Evolutionary conservation across 1,140 invertebrate species (phyloP).

Genomic region (Parapsyche elsis): DNA sequence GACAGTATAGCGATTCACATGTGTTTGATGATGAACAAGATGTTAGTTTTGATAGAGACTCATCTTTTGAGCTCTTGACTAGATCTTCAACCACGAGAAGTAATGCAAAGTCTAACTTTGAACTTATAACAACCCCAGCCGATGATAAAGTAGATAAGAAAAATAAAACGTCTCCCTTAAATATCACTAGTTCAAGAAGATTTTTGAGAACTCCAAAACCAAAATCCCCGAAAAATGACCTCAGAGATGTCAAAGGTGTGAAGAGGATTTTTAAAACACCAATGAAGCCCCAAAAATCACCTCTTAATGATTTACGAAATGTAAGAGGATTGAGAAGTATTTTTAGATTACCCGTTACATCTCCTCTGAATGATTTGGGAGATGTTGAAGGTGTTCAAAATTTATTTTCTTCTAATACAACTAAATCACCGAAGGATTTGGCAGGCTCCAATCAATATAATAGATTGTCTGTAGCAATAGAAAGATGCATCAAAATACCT

Average conservation of each 20-base stretch:
- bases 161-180: constrained; percentile 51
- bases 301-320: constrained; percentile 56
- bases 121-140: not conserved
- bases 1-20: constrained; percentile 42
- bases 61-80: constrained; percentile 54
- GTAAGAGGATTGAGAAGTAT: constrained; percentile 61
- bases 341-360: constrained; percentile 58
- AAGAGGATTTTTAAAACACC: constrained; percentile 55
- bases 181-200: constrained; percentile 56
- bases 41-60: constrained; percentile 49
- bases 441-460: constrained; percentile 51
- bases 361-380: constrained; percentile 62
- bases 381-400: constrained; percentile 62
- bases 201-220: constrained; percentile 56
- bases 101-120: not conserved
- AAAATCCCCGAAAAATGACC: constrained; percentile 57
- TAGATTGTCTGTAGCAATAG: too few relatives aligned
- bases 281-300: constrained; percentile 52
- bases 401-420: constrained; percentile 59
- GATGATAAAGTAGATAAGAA: not conserved
- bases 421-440: constrained; percentile 63
- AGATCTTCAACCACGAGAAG: constrained; percentile 48
- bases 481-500: too few relatives aligned
- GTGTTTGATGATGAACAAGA: constrained; percentile 46
- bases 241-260: constrained; percentile 52